Evolutionary conservation across 2,888 invertebrate species (phyloP).

Genomic region (Agrenia bidenticulata): DNA sequence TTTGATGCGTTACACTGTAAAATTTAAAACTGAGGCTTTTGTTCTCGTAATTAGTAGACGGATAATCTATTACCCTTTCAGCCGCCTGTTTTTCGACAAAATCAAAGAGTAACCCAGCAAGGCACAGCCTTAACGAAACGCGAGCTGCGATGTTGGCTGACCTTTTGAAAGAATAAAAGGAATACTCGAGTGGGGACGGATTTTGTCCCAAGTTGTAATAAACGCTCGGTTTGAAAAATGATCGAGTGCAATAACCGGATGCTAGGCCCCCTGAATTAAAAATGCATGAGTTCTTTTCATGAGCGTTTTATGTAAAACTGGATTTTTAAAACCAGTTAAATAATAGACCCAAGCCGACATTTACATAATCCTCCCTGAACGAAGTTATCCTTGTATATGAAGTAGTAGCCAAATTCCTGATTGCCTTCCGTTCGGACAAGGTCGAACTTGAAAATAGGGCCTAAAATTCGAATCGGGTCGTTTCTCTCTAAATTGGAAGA

Average conservation of each 20-base stretch:
- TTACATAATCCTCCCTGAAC: slow-evolving; percentile 13
- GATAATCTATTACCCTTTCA: slow-evolving; percentile 6
- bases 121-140: not conserved
- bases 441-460: not conserved
- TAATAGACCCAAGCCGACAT: not conserved
- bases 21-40: too few species aligned
- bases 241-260: slow-evolving; percentile 19
- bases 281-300: not conserved
- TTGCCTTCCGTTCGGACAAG: not conserved
- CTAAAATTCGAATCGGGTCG: not conserved
- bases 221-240: slow-evolving; percentile 18
- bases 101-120: slow-evolving; percentile 22
- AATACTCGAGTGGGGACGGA: not conserved
- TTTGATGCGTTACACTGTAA: not conserved
- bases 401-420: not conserved
- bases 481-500: not conserved
- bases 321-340: too few species aligned
- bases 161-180: not conserved
- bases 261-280: slow-evolving; percentile 26
- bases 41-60: not conserved
- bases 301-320: too few species aligned
- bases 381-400: slow-evolving; percentile 13
- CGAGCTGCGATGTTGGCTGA: not conserved
- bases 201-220: not conserved
- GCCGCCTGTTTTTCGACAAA: slow-evolving; percentile 15